These are phyloP conservation scores for Rotaria macrura DNA, from an alignment of 2,888 invertebrate genomes.

Conservation along the genomic window DNA sequence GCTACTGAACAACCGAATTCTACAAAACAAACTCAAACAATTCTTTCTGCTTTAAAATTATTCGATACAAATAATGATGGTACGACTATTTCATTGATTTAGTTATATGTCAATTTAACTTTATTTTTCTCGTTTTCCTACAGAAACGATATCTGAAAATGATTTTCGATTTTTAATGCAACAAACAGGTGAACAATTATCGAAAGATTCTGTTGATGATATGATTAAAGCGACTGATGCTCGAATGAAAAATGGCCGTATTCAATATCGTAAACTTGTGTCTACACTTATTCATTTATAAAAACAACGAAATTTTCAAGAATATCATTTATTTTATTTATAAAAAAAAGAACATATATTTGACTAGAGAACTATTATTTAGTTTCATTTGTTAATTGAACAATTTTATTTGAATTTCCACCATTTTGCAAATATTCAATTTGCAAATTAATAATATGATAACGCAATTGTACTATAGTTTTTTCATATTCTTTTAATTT, in stretches of 20 bases:
- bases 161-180: conserved; percentile 20
- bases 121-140: not conserved
- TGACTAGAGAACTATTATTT: not conserved
- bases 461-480: not conserved
- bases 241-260: conserved; percentile 7
- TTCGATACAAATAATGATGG: conserved; percentile 9
- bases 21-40: not conserved
- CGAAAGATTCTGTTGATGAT: not conserved
- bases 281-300: not conserved
- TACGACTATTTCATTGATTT: not conserved
- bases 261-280: conserved; percentile 2
- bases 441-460: conserved; percentile 6
- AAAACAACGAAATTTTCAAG: not conserved
- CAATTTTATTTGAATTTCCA: not conserved
- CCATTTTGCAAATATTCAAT: conserved; percentile 10
- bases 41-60: not conserved
- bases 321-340: too few relatives aligned
- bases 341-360: too few relatives aligned
- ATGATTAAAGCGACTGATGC: conserved; percentile 17
- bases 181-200: conserved; percentile 10
- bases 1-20: not conserved
- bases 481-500: conserved; percentile 19
- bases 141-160: not conserved
- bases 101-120: not conserved
- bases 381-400: not conserved